These are phyloP conservation scores for Thalassoma bifasciatum DNA, from an alignment of 2,113 vertebrate genomes.

Conservation along the genomic window DNA sequence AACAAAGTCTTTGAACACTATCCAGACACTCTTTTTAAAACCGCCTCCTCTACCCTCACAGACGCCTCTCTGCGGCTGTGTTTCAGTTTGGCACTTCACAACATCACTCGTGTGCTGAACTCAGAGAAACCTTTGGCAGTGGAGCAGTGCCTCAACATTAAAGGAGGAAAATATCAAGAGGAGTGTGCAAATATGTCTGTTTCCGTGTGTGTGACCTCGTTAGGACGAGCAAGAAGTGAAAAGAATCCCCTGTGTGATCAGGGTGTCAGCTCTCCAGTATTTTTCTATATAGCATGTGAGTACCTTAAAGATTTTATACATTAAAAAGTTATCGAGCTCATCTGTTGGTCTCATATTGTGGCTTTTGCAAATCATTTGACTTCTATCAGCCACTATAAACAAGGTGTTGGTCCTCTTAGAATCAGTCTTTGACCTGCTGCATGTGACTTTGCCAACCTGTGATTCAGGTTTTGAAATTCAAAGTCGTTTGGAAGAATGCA, in stretches of 20 bases:
- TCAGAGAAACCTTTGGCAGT: conserved; percentile 29
- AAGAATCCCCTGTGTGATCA: background rate
- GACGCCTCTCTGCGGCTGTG: conserved; percentile 26
- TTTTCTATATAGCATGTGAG: background rate
- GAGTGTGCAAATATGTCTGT: conserved; percentile 20
- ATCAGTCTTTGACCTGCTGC: too few species aligned
- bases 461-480: too few species aligned
- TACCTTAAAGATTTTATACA: too few species aligned
- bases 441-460: too few species aligned
- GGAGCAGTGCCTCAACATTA: conserved; percentile 22
- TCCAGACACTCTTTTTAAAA: conserved; percentile 44
- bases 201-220: conserved; percentile 18
- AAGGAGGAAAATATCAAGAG: background rate
- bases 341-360: too few species aligned
- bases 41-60: conserved; percentile 11
- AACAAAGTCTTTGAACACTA: conserved; percentile 56
- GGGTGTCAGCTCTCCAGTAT: background rate
- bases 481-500: too few species aligned
- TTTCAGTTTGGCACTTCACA: conserved; percentile 59
- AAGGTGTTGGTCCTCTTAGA: too few species aligned
- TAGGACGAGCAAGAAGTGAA: conserved; percentile 1
- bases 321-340: too few species aligned
- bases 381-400: too few species aligned
- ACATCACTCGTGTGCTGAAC: conserved; percentile 38
- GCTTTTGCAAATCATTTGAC: too few species aligned